These are phyloP conservation scores for Merodon equestris DNA, from an alignment of 2,888 invertebrate species.

Conservation along the genomic window DNA sequence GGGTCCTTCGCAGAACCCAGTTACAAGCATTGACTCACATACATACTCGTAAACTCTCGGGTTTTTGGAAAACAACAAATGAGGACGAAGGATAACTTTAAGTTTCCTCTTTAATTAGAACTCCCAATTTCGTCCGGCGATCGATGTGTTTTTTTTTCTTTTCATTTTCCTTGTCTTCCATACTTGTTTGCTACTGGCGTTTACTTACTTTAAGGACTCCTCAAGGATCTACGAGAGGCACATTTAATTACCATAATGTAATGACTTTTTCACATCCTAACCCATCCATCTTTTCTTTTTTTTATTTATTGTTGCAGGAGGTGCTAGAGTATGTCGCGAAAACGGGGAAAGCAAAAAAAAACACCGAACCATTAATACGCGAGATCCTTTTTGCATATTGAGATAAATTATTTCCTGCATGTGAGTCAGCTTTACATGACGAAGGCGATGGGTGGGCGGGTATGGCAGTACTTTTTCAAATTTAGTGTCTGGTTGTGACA, in stretches of 20 bases:
- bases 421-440: no score
- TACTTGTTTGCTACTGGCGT: not conserved
- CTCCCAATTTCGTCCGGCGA: not conserved
- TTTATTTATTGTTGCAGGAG: not conserved
- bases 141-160: not conserved
- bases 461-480: conserved; percentile 11
- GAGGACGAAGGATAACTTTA: conserved; percentile 30
- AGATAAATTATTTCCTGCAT: conserved; percentile 27
- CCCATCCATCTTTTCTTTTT: not conserved
- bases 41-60: no score
- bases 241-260: conserved; percentile 65
- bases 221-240: conserved; percentile 26
- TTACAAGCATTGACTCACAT: conserved; percentile 25
- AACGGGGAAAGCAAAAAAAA: not conserved
- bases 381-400: conserved; percentile 34
- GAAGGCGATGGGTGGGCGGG: not conserved
- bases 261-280: conserved; percentile 45
- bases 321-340: not conserved
- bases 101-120: conserved; percentile 51
- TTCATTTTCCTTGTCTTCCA: not conserved
- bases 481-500: conserved; percentile 1
- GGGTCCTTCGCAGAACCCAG: conserved; percentile 9
- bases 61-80: not conserved
- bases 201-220: conserved; percentile 15
- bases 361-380: conserved; percentile 32